Base-by-base conservation (phyloP, 2,797 vertebrate genomes). In the Malurus splendens region DNA sequence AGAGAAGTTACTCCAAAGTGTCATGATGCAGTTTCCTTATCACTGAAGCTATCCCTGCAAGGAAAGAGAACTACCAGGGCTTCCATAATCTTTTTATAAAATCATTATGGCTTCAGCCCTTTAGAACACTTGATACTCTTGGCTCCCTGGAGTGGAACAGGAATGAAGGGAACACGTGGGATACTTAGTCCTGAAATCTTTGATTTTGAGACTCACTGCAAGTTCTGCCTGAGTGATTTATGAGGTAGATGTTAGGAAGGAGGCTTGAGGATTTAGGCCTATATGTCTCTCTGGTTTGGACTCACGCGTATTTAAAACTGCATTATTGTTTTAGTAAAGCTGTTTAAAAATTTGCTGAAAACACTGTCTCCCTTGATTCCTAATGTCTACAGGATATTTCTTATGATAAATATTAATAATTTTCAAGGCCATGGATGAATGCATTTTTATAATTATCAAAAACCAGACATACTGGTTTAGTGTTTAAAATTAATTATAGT, bases 341-440 rank as follows among this genome's bases (percentile, higher is more conserved):
- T 86, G 33, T 91, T 75, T 66, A 70, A 92, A 71, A 94, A 91
- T 81, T 84, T 88, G 66, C 82, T 96, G 82, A 81, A 91, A 95
- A 88, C 45, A 92, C 64, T 93, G 83, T 92, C 79, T 92, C 85
- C 96, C 92, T 94, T 86, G 87, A 91, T 96, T 95, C 89, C 94
- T 95, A 94, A 90, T 96, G 90, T 93, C 81, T 93, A 93, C 92
- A 90, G 91, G 91, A 95, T 95, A 90, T 90, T 94, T 87, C 76
- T 93, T 91, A 90, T 95, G 96, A 96, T 95, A 96, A 97, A 96
- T 95, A 95, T 94, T 94, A 94, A 96, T 95, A 93, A 95, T 92
- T 94, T 95, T 61, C 77, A 86, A 93, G 83, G 91, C 92, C 68
- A 94, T 64, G 90, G 86, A 65, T 95, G 92, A 91, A 68, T 85